These are phyloP conservation scores for Copsychus sechellarum DNA, from an alignment of 2,113 vertebrate species.

Conservation along the genomic window DNA sequence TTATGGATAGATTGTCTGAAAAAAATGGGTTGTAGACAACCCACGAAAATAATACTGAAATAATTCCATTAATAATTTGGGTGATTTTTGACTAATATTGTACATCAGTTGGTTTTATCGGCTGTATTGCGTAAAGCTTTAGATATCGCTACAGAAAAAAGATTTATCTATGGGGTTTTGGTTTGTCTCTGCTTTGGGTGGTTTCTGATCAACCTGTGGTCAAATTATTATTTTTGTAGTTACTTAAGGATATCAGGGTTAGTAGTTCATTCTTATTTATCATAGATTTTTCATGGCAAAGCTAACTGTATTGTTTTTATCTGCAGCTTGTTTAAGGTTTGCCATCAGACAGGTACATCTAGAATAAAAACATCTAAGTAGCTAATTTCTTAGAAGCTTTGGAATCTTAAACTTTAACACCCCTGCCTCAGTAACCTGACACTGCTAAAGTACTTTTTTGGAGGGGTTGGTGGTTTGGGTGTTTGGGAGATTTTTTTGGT, in stretches of 20 bases:
- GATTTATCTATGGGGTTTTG: background rate
- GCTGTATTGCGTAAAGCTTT: background rate
- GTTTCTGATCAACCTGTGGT: background rate
- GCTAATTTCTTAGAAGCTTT: background rate
- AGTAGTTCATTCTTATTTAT: background rate
- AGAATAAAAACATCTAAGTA: background rate
- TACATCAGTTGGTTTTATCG: background rate
- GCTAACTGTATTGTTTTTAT: background rate
- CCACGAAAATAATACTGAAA: background rate
- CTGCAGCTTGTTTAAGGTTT: background rate
- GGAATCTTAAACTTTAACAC: background rate
- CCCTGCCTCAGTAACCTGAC: background rate
- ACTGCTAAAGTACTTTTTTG: background rate
- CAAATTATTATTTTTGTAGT: background rate
- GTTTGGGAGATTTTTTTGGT: background rate
- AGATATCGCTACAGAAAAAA: background rate
- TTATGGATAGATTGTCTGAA: background rate
- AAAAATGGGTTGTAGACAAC: background rate
- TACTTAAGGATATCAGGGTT: background rate
- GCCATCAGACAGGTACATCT: background rate
- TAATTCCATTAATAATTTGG: background rate
- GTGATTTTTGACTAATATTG: background rate
- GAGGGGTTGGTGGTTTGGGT: background rate
- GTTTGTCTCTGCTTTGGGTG: background rate
- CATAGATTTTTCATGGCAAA: background rate